Conservation (phyloP, 2,888 invertebrate species). For the Ennomos quercinarius region DNA sequence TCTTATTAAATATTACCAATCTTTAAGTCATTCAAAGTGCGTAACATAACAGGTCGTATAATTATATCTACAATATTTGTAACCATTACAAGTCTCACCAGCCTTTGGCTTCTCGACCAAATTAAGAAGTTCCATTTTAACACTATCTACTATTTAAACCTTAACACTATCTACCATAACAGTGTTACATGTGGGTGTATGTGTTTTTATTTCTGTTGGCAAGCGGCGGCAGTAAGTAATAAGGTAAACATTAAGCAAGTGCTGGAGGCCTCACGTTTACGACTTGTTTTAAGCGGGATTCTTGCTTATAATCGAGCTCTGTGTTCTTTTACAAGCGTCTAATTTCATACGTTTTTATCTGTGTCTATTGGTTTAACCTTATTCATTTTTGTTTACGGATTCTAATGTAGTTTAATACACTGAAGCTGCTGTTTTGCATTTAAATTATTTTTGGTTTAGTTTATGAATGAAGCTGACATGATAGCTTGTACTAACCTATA, state of each 20-base stretch:
- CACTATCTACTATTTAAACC: conserved; percentile 47
- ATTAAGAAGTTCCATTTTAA: conserved; percentile 53
- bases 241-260: conserved; percentile 77
- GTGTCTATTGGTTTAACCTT: conserved; percentile 7
- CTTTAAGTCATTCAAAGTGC: no score
- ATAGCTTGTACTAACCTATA: no score
- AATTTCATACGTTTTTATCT: conserved; percentile 22
- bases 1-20: no score
- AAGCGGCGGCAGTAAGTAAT: conserved; percentile 75
- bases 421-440: no score
- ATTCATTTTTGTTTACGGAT: background rate
- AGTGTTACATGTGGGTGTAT: conserved; percentile 65
- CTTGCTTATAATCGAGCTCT: conserved; percentile 39
- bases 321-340: conserved; percentile 23
- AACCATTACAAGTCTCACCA: conserved; percentile 52
- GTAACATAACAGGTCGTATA: no score
- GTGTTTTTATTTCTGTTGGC: conserved; percentile 70
- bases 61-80: conserved; percentile 55
- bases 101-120: conserved; percentile 50
- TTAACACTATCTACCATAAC: conserved; percentile 51
- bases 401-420: background rate
- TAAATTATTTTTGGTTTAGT: no score
- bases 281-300: conserved; percentile 55
- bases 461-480: no score
- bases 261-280: conserved; percentile 61